phyloP scores from a whole-genome alignment of 2,113 vertebrate genomes.

The Hypanus sabinus region DNA sequence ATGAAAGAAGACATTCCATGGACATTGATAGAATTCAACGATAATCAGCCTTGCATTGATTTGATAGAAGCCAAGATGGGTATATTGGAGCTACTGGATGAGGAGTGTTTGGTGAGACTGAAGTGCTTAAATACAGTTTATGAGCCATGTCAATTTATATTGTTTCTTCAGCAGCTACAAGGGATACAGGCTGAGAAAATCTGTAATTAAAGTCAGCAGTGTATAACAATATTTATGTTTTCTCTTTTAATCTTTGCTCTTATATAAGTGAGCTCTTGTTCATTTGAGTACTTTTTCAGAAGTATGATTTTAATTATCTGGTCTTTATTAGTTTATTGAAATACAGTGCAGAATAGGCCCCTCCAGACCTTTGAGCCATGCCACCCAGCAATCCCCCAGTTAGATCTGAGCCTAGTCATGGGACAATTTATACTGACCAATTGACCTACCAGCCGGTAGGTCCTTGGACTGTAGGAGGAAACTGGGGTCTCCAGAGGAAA shows the following conservation, averaged over 20 bases:
- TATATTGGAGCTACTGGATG: conserved; percentile 87
- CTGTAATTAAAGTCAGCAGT: not conserved
- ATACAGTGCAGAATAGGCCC: too few species aligned
- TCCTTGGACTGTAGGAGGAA: too few species aligned
- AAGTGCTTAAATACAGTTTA: not conserved
- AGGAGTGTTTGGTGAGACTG: conserved; percentile 83
- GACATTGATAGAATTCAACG: conserved; percentile 94
- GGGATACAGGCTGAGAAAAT: not conserved
- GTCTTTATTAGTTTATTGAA: not conserved
- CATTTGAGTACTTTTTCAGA: not conserved
- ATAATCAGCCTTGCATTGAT: conserved; percentile 91
- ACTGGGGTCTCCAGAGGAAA: too few species aligned
- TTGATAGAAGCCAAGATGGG: conserved; percentile 96
- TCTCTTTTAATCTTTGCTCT: not conserved
- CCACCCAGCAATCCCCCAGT: too few species aligned
- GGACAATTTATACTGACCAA: too few species aligned
- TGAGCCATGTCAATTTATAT: not conserved
- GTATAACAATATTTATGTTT: not conserved
- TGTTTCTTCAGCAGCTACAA: not conserved
- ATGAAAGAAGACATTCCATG: conserved; percentile 96
- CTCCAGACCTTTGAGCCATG: too few species aligned
- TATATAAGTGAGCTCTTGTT: not conserved
- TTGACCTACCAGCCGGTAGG: too few species aligned
- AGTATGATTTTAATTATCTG: not conserved
- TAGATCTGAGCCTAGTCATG: too few species aligned